Base-by-base conservation (phyloP, 2,797 vertebrate species). In the Phalloptychus januarius region DNA sequence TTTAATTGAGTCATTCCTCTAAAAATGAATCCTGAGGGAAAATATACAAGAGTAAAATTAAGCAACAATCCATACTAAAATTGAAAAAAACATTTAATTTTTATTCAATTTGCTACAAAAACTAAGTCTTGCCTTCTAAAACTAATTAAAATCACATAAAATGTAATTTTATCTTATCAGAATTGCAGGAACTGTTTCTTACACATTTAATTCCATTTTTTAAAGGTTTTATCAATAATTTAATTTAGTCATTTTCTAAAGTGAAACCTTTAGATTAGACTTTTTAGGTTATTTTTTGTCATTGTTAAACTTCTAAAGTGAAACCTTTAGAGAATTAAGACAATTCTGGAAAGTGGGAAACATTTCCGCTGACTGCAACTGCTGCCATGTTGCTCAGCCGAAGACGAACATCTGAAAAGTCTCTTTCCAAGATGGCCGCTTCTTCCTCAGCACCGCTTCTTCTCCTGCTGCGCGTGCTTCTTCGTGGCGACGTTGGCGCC, bases 371-470 rank as follows among this genome's bases (percentile, higher is more conserved):
- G 89, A 72, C 33, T 80, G 77, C 91, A 92, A 93, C 90, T 83
- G 89, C n/a, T 92, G 88, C 84, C 12, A 1, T 84, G 90, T 90
- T 86, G 86, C 91, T 91, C 93, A 91, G 93, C 91, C 16, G 28
- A 87, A 88, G 92, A 94, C 89, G 79, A 33, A 71, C 92, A 44
- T 81, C 83, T 81, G 92, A 93, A 95, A 94, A 94, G 93, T 94
- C 90, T n/a, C 87, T 94, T 95, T 93, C 83, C 80, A 86, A 92
- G 72, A 85, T 86, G 54, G 89, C 89, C 94, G 94, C 94, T 93
- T 94, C 94, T 90, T 91, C 74, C 92, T 94, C 91, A 85, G 94
- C 94, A 91, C 94, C 95, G 93, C 95, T 94, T 95, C 94, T 93
- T 94, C 94, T 94, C 93, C 95, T 94, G 71, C 94, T 92, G 93